Conservation (phyloP, 2,113 vertebrate genomes). For the Apus apus region DNA sequence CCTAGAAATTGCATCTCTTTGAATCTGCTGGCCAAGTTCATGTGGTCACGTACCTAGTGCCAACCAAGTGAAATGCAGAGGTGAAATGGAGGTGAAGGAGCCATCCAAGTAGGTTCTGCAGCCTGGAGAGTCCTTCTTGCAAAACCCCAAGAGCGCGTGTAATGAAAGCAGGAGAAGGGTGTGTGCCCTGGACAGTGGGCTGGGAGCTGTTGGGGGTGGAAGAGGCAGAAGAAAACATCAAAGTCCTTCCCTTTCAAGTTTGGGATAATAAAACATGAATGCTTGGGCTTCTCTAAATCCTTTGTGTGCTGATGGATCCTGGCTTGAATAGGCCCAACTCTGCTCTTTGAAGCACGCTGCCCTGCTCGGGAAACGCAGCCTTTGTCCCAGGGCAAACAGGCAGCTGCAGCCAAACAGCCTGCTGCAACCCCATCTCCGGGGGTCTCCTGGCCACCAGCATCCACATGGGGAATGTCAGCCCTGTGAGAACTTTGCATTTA, state of each 20-base stretch:
- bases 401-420: background rate
- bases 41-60: background rate
- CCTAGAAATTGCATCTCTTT: background rate
- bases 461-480: fast-evolving
- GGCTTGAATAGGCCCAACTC: background rate
- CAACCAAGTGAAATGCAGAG: background rate
- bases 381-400: background rate
- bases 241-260: background rate
- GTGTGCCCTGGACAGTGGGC: background rate
- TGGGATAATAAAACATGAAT: background rate
- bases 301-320: background rate
- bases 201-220: background rate
- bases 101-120: background rate
- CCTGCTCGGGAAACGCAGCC: background rate
- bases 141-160: background rate
- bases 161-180: background rate
- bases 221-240: background rate
- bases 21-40: background rate
- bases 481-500: background rate
- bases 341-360: background rate
- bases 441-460: background rate
- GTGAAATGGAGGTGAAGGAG: background rate
- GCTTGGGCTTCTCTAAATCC: background rate
- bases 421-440: background rate
- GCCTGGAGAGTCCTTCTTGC: background rate